Evolutionary conservation across 1,140 invertebrate species (phyloP).

Genomic region (Drosophila melanica): DNA sequence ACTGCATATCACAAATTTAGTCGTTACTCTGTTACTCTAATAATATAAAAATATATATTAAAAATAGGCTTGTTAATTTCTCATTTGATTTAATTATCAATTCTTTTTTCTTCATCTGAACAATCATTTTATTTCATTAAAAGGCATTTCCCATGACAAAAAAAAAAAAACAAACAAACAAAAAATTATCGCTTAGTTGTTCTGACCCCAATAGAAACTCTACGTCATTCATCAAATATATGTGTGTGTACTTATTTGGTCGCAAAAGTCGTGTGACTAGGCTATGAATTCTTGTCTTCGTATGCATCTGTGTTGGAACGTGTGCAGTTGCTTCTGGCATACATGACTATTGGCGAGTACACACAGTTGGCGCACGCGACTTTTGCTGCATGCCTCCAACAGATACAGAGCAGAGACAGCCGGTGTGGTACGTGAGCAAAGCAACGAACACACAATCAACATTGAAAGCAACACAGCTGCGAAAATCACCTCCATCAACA

Average conservation of each 20-base stretch:
- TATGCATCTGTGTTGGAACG: neutral
- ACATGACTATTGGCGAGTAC: constrained; percentile 72
- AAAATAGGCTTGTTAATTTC: constrained; percentile 1
- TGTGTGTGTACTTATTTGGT: neutral
- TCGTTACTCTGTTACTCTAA: too few relatives aligned
- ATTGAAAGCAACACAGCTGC: constrained; percentile 38
- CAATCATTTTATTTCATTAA: constrained; percentile 13
- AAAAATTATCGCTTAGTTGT: constrained; percentile 28
- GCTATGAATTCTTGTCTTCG: neutral
- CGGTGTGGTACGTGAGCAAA: constrained; percentile 64
- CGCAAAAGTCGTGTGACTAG: neutral
- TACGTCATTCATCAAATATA: constrained; percentile 37
- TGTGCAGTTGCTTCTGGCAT: constrained; percentile 51
- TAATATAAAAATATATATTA: too few relatives aligned
- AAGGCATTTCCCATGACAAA: constrained; percentile 16
- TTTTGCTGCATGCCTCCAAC: constrained; percentile 60
- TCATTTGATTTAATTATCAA: neutral
- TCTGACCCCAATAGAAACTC: constrained; percentile 56
- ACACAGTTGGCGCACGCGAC: constrained; percentile 64
- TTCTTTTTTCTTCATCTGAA: neutral
- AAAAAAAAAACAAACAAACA: neutral
- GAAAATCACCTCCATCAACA: constrained; percentile 55
- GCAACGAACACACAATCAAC: constrained; percentile 61
- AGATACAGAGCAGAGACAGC: constrained; percentile 47
- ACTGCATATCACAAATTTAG: too few relatives aligned